phyloP scores from a whole-genome alignment of 2,888 invertebrate genomes.

The Nebria brevicollis region DNA sequence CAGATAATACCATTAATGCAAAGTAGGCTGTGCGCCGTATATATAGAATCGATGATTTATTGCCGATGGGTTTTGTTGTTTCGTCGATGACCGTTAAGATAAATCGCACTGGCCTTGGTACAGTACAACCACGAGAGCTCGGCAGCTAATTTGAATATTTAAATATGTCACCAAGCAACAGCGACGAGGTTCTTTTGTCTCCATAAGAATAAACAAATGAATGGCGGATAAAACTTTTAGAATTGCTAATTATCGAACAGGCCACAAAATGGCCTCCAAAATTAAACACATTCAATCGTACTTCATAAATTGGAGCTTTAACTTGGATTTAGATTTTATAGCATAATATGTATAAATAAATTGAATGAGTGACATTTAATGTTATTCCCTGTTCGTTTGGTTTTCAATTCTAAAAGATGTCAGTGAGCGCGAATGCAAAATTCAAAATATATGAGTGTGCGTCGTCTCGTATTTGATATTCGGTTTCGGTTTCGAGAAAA shows the following conservation, averaged over 20 bases:
- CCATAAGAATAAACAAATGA: conserved; percentile 60
- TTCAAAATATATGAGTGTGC: conserved; percentile 51
- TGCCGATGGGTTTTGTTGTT: conserved; percentile 26
- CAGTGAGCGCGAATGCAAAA: conserved; percentile 48
- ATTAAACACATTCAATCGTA: too few species aligned
- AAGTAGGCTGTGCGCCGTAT: conserved; percentile 18
- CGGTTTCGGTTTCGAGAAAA: conserved; percentile 52
- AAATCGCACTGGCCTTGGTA: conserved; percentile 55
- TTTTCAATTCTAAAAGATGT: conserved; percentile 48
- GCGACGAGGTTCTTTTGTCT: conserved; percentile 58
- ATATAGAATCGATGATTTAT: conserved; percentile 48
- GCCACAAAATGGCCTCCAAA: conserved; percentile 53
- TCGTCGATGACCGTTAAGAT: conserved; percentile 48
- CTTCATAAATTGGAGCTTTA: too few species aligned
- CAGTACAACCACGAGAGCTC: conserved; percentile 48
- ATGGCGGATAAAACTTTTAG: conserved; percentile 55
- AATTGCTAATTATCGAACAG: conserved; percentile 61
- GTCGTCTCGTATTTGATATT: conserved; percentile 50
- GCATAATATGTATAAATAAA: too few species aligned
- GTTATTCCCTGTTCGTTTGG: conserved; percentile 23
- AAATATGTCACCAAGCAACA: conserved; percentile 58
- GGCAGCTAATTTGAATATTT: conserved; percentile 60
- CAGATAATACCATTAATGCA: conserved; percentile 5
- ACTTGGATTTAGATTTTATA: too few species aligned
- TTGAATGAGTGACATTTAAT: not conserved